These are phyloP conservation scores for Drosophila ohnishii DNA, from an alignment of 1,140 invertebrate genomes.

Conservation along the genomic window DNA sequence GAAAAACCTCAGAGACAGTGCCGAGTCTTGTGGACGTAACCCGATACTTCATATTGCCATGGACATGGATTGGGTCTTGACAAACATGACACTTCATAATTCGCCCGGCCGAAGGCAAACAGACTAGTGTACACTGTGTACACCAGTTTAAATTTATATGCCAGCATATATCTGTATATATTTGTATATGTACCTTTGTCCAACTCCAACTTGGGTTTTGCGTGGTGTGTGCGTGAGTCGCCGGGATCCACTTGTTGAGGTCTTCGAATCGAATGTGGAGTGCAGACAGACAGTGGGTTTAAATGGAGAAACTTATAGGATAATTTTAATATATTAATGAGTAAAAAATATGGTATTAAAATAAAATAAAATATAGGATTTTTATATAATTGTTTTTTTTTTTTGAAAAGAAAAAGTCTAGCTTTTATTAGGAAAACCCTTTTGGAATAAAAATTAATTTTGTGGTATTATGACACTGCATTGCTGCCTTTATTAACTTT, in stretches of 20 bases:
- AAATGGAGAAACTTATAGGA: background rate
- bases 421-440: background rate
- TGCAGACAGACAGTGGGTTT: slow-evolving; percentile 17
- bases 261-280: slow-evolving; percentile 16
- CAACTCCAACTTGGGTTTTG: slow-evolving; percentile 21
- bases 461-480: background rate
- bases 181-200: slow-evolving; percentile 17
- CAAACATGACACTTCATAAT: slow-evolving; percentile 65
- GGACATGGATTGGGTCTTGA: slow-evolving; percentile 62
- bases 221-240: slow-evolving; percentile 16
- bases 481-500: too few relatives aligned
- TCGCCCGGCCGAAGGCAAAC: slow-evolving; percentile 52
- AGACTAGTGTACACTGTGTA: slow-evolving; percentile 27
- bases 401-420: background rate
- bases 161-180: slow-evolving; percentile 1
- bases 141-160: slow-evolving; percentile 37
- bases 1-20: slow-evolving; percentile 32
- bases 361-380: background rate
- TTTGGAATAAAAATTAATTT: background rate
- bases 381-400: background rate
- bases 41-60: slow-evolving; percentile 59
- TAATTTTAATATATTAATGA: background rate
- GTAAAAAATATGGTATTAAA: background rate
- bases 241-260: slow-evolving; percentile 43
- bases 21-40: slow-evolving; percentile 42